Base-by-base conservation (phyloP, 2,113 vertebrate genomes). In the Delphinus delphis region DNA sequence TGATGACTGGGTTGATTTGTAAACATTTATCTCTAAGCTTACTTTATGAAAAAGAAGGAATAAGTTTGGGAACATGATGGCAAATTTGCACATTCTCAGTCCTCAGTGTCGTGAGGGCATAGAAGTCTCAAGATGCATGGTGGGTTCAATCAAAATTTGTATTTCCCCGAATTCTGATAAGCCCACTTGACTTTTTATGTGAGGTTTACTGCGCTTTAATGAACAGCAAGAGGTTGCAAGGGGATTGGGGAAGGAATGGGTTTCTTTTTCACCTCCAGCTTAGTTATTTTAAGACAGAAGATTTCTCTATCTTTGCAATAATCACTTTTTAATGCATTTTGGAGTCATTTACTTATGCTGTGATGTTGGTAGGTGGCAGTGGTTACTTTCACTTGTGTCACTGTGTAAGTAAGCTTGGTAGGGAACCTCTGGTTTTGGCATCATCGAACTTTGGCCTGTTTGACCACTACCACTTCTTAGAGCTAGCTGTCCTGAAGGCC, bases 21-120 rank as follows among this genome's bases (percentile, higher is more conserved):
- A 98, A 98, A 98, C 98, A 98, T 98, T 98, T 98, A 98, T 99
- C 98, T 99, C 97, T 95, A 98, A 98, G 98, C 98, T 98, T 98
- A 97, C 96, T 98, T 98, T 98, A 98, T 96, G 97, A 98, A 98
- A 94, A 95, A 86, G 83, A 96, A 98, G 95, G 88, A 85, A 87
- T 38, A 97, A 90, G 88, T 97, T 98, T 96, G 95, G 96, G 98
- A 97, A 94, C 36, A 11, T 60, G 73, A 90, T 92, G 87, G 92
- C 88, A 96, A 93, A 98, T 98, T 97, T 96, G 71, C 60, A 88
- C 79, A 85, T 90, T 73, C 26, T 31, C 3, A 81, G 79, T 82
- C 63, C 73, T 60, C 5, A 0, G 6, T 31, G 20, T 26, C 10
- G 1, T 1, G 55, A 70, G 71, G 86, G 70, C 41, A 7, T 2